A percentile compares a stretch with the other conserved stretches of the same genome.
Evolutionary conservation across 2,113 vertebrate species (phyloP).

Genomic region (Toxostoma redivivum): DNA sequence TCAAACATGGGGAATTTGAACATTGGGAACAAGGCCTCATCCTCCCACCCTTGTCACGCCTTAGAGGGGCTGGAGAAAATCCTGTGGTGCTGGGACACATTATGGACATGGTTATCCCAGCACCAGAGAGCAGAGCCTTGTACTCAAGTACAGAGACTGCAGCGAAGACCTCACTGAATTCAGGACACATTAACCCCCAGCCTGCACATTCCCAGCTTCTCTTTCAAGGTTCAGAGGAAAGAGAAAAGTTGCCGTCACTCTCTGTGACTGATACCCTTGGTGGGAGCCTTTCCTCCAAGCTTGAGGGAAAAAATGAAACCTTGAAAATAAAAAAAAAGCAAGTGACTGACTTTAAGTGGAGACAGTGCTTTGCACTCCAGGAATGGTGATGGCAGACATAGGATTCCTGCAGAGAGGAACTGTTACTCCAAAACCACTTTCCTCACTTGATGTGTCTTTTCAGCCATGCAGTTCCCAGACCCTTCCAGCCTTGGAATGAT

Average conservation of each 20-base stretch:
- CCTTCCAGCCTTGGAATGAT: not conserved
- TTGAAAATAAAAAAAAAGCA: not conserved
- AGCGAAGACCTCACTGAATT: not conserved
- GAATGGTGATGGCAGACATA: not conserved
- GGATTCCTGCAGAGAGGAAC: not conserved
- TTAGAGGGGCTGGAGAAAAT: not conserved
- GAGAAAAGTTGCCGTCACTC: not conserved
- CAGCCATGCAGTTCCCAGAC: not conserved
- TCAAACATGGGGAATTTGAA: fast-evolving
- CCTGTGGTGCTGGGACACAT: fast-evolving
- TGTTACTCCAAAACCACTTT: not conserved
- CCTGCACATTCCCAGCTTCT: not conserved
- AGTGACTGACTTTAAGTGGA: not conserved
- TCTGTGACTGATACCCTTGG: not conserved
- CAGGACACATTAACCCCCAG: not conserved
- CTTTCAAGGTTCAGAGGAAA: not conserved
- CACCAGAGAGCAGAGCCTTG: not conserved
- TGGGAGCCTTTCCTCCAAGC: not conserved
- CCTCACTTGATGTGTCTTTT: not conserved
- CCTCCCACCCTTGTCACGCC: not conserved
- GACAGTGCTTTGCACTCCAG: not conserved
- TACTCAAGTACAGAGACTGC: fast-evolving
- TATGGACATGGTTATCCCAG: not conserved
- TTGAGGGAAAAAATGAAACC: not conserved
- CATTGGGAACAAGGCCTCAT: fast-evolving